Percentiles rank a stretch among this genome's conserved stretches.
phyloP scores from a whole-genome alignment of 2,113 vertebrate genomes.

The Vidua macroura region DNA sequence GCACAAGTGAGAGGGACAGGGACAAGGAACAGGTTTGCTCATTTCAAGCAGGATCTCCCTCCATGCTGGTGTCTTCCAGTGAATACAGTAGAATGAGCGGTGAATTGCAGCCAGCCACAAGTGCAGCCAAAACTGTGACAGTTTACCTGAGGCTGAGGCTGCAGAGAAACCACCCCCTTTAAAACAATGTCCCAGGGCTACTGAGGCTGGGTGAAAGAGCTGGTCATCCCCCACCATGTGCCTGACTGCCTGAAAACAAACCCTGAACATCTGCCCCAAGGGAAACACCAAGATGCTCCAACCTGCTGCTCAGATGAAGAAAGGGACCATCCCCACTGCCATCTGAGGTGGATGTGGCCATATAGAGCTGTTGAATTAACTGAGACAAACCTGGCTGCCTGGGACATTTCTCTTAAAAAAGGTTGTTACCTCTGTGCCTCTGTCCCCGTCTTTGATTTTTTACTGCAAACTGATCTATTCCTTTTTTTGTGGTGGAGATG shows the following conservation, averaged over 20 bases:
- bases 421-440: neutral
- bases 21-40: neutral
- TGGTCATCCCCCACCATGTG: neutral
- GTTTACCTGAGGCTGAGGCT: neutral
- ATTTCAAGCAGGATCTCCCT: neutral
- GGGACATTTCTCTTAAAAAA: neutral
- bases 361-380: neutral
- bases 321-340: too few relatives aligned
- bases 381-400: neutral
- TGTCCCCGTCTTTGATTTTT: fast-evolving
- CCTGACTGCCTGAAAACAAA: neutral
- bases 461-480: neutral
- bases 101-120: neutral
- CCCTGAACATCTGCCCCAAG: neutral
- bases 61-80: neutral
- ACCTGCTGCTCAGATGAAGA: neutral
- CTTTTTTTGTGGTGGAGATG: neutral
- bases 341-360: fast-evolving
- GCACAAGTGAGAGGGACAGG: neutral
- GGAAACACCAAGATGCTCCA: neutral
- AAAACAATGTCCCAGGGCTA: neutral
- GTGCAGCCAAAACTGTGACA: neutral
- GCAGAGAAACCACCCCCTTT: neutral
- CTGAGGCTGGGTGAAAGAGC: neutral
- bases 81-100: neutral